Base-by-base conservation (phyloP, 2,888 invertebrate genomes). In the Amphipyra tragopoginis region DNA sequence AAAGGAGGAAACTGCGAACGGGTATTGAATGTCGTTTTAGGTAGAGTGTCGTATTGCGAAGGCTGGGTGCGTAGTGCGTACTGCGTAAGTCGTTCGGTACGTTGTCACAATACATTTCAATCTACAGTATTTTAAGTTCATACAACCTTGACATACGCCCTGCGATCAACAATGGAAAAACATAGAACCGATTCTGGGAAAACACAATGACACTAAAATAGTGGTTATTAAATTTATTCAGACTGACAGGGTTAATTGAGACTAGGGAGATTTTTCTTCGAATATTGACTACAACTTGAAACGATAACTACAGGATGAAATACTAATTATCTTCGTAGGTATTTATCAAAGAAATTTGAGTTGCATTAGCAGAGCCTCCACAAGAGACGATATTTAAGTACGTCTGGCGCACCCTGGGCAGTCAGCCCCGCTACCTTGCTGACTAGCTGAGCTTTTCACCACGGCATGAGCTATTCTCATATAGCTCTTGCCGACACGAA, bases 1-100 rank as follows among this genome's bases (percentile, higher is more conserved):
- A 39, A 29, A 51, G 48, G 48, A 59, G 72, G 72, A 72, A 73
- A 78, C 59, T 34, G 64, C 72, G 63, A 76, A 76, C 75, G 66
- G 65, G 79, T 76, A 70, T 77, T 75, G 77, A 69, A 75, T 78
- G 75, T 72, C 73, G 73, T 75, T 70, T 74, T 64, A 65, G 61
- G 61, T 49, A 56, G 54, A 54, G 53, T 67, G 34, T 73, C 65
- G 55, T 64, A 53, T 78, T 69, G 47, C 67, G 70, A 79, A 80
- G 75, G 79, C 39, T 73, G 63, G 51, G 62, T 70, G 72, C 65
- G 69, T 79, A 72, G 62, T 70, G 72, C 65, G 69, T 79, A 72
- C 65, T 71, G 65, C 59, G 72, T 77, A 68, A 72, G 51, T 68
- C 51, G 63, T 62, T 62, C 43, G 65, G 58, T 59, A 57, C 59